Evolutionary conservation across 23 tunicate species (phyloP), one percentile per base, ranked within the genome.

Genomic region (Corella eumyota): DNA sequence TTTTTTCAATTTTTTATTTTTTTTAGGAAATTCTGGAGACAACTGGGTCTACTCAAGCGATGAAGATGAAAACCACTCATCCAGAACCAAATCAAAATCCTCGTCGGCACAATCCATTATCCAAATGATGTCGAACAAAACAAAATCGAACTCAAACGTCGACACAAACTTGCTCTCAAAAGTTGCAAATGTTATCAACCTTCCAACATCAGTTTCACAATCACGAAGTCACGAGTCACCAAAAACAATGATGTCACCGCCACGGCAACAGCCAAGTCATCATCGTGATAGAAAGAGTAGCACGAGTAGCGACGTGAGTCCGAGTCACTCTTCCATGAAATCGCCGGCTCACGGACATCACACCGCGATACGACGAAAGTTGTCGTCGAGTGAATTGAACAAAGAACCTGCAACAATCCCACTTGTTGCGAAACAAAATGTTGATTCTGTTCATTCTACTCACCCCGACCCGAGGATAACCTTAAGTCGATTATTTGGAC

Each of bases 31-130:
- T n/a, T n/a, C n/a, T n/a, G n/a, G 66, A 29, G 94, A 75, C 40
- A 59, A 54, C 34, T 84, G 94, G 94, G 75, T 77, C 4, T 84
- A 84, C 62, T 84, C 94, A 20, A 84, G 94, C 35, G 94, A 84
- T 37, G 94, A 84, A 33, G 94, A 84, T n/a, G 94, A 84, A 11
- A 50, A 32, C 9, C 34, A 22, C 6, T 15, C 26, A 1, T 17
- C 21, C 6, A 7, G 11, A 15, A 30, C 31, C 31, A 17, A 45
- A 2, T 11, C 23, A 32, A 31, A 31, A 30, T 26, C 81, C 22
- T 72, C 74, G 32, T 67, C 93, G 0, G 78, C 75, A 25, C 84
- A 84, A 36, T 68, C 94, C 23, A 75, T 84, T 33, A 54, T 84
- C 29, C 50, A 75, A 57, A 84, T 84, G 83, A 84, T 84, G 3